phyloP scores from a whole-genome alignment of 1,140 invertebrate species.

The Diuraphis noxia region DNA sequence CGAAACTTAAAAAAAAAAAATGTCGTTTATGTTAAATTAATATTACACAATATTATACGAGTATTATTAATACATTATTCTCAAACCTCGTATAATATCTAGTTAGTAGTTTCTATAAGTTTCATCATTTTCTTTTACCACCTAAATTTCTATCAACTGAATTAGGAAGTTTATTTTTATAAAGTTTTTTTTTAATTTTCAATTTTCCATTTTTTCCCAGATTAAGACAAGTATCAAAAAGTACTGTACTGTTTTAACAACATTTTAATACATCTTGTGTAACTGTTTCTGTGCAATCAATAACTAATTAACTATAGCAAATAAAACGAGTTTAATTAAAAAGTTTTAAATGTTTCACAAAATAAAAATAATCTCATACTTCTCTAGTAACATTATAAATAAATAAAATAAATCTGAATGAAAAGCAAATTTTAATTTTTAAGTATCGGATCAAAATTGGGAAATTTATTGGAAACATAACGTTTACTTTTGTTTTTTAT shows the following conservation, averaged over 20 bases:
- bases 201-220: not conserved
- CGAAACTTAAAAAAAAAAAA: not conserved
- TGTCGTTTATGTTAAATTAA: not conserved
- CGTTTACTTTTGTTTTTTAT: not conserved
- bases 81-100: not conserved
- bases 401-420: not conserved
- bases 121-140: not conserved
- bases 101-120: no score
- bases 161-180: not conserved
- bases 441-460: not conserved
- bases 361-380: not conserved
- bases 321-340: not conserved
- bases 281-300: not conserved
- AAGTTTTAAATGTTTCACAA: not conserved
- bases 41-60: no score
- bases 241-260: not conserved
- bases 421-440: slow-evolving; percentile 3
- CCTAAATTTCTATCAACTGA: not conserved
- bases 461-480: not conserved
- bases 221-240: not conserved
- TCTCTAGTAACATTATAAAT: not conserved
- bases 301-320: not conserved
- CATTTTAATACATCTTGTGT: not conserved
- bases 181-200: no score
- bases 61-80: no score